Evolutionary conservation across 1,140 invertebrate species (phyloP), one percentile per base, ranked within the genome.

Genomic region (Conopomorpha cramerella): DNA sequence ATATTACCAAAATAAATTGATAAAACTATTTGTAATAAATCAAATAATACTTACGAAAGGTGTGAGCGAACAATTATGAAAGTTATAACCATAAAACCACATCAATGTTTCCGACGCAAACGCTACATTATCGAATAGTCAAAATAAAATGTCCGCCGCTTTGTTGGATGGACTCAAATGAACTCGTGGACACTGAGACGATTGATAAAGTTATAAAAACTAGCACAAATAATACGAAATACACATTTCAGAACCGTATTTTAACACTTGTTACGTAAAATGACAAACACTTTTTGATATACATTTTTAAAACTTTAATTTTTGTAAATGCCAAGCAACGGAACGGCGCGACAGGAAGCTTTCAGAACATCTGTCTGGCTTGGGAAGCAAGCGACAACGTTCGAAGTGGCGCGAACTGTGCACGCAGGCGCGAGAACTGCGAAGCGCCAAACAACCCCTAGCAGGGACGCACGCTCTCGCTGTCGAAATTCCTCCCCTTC

Each of bases 91-190:
- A 72, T 68, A 68, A 71, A 76, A 72, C 63, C 63, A 70, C 70
- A 74, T 74, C 61, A 72, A 74, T 72, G 56, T 72, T 72, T 72
- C 71, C 71, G 59, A 77, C 61, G 63, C 71, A 73, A 73, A 67
- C 66, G 72, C 74, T 78, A 78, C 74, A 78, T 78, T 73, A 72
- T 78, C 71, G 68, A 76, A 66, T 76, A 77, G 70, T 77, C 70
- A 74, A 78, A 77, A 78, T 78, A 78, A 78, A 76, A 78, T 78
- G 74, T 78, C 74, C 72, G 74, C 74, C 74, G 74, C 74, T 77
- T 72, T 74, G 74, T 76, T 74, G 72, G n/a, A n/a, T n/a, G n/a
- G 71, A 73, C 61, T 65, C 70, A 63, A 76, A 55, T 73, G 70
- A 76, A 76, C 71, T 76, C 68, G 73, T 76, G 68, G 74, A 76